A percentile compares a stretch with the other conserved stretches of the same genome.
These are phyloP conservation scores for Neodiprion fabricii DNA, from an alignment of 1,140 invertebrate genomes.

Conservation along the genomic window DNA sequence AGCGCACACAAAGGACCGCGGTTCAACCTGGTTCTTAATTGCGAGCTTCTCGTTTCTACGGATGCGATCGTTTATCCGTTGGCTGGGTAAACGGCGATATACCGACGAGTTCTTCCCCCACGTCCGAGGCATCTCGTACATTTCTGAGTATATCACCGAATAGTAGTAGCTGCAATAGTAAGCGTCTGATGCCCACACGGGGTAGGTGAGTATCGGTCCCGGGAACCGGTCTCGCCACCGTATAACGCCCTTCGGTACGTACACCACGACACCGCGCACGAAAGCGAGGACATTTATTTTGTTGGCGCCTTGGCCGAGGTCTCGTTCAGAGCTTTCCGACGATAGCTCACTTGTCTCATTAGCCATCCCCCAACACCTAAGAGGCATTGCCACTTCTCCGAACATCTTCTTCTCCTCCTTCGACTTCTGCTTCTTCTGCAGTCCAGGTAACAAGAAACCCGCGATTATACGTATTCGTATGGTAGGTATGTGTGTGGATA, in stretches of 20 bases:
- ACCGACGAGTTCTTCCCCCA: no score
- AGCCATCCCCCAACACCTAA: background rate
- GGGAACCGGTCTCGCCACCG: background rate
- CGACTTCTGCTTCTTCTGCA: slow-evolving; percentile 18
- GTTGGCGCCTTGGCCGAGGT: background rate
- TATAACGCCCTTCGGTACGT: background rate
- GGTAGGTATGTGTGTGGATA: no score
- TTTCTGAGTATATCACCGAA: background rate
- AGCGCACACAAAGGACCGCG: no score
- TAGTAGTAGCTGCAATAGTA: background rate
- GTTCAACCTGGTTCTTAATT: no score
- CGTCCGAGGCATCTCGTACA: no score
- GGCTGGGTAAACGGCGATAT: no score
- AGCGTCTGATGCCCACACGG: no score
- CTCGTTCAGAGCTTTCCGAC: slow-evolving; percentile 1
- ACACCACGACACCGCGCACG: background rate
- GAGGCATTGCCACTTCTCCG: slow-evolving; percentile 23
- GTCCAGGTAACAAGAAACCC: background rate
- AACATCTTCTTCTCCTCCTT: slow-evolving; percentile 18
- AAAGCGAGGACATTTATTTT: slow-evolving; percentile 4
- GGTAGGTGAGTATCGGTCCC: background rate
- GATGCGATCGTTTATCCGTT: no score
- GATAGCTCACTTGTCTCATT: slow-evolving; percentile 7
- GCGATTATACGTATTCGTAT: no score
- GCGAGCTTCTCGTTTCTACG: no score